phyloP scores from a whole-genome alignment of 92 coral and sea anemone genomes.

The Phenganax subtilis region DNA sequence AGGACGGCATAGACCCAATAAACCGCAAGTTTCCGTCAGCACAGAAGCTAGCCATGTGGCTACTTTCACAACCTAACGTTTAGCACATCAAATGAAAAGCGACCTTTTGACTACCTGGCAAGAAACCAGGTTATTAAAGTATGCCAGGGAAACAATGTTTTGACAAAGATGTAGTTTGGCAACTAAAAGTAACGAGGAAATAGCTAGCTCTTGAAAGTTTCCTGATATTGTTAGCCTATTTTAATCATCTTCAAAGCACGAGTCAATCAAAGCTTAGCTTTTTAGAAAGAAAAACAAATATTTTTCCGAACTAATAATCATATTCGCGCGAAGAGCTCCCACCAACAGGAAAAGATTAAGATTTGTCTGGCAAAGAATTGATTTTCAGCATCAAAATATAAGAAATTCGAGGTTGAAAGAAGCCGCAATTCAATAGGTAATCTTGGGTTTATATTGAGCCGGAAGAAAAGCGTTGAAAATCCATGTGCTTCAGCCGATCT shows the following conservation, averaged over 20 bases:
- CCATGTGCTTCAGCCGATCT: not conserved
- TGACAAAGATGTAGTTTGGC: not conserved
- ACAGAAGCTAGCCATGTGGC: too few relatives aligned
- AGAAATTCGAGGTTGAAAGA: not conserved
- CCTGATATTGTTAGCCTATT: not conserved
- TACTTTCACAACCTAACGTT: too few relatives aligned
- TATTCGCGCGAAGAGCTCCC: not conserved
- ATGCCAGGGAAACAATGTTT: not conserved
- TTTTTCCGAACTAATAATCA: not conserved
- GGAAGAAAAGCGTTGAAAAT: slow-evolving; percentile 9
- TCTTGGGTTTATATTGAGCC: not conserved
- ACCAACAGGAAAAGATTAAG: slow-evolving; percentile 14
- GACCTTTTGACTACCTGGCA: not conserved
- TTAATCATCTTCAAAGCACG: not conserved
- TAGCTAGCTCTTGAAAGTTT: not conserved
- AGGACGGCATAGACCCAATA: too few relatives aligned
- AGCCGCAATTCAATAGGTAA: not conserved
- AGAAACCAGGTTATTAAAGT: not conserved
- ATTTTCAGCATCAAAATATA: not conserved
- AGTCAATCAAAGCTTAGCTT: not conserved
- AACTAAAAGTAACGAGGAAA: not conserved
- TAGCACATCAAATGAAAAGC: not conserved
- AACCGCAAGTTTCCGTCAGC: too few relatives aligned
- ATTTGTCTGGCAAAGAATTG: not conserved
- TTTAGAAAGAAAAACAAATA: not conserved